Conservation (phyloP, 2,797 vertebrate species). For the Mormyrus hasselquistii region DNA sequence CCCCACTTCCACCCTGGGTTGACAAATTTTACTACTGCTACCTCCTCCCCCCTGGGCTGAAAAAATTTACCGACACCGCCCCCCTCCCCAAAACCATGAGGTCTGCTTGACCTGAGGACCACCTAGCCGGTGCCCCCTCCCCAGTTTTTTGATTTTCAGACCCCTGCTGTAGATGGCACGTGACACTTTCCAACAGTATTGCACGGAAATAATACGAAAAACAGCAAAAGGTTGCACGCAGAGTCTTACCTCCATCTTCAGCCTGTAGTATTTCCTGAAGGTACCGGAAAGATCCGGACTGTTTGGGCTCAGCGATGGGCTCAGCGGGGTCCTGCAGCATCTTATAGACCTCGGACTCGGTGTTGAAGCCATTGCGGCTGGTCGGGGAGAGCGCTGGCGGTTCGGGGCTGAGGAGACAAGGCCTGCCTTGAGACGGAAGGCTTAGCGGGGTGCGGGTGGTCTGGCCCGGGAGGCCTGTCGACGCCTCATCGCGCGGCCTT, state of each 20-base stretch:
- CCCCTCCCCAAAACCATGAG: not conserved
- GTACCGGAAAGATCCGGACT: slow-evolving; percentile 94
- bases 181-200: not conserved
- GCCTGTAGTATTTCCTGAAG: slow-evolving; percentile 92
- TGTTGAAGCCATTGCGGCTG: slow-evolving; percentile 69
- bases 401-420: slow-evolving; percentile 64
- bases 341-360: slow-evolving; percentile 87
- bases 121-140: too few relatives aligned
- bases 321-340: slow-evolving; percentile 87
- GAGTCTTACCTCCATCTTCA: slow-evolving; percentile 79
- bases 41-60: not conserved
- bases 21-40: not conserved
- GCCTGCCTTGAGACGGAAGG: not conserved
- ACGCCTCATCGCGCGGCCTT: not conserved
- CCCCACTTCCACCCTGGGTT: not conserved
- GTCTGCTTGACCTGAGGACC: not conserved
- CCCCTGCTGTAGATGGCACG: not conserved
- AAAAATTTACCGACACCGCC: not conserved
- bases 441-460: not conserved
- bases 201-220: not conserved
- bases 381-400: slow-evolving; percentile 57
- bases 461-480: not conserved
- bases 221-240: not conserved
- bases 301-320: slow-evolving; percentile 79
- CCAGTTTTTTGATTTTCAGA: not conserved